These are phyloP conservation scores for Sebastes iracundus DNA, from an alignment of 2,797 vertebrate genomes.

Conservation along the genomic window DNA sequence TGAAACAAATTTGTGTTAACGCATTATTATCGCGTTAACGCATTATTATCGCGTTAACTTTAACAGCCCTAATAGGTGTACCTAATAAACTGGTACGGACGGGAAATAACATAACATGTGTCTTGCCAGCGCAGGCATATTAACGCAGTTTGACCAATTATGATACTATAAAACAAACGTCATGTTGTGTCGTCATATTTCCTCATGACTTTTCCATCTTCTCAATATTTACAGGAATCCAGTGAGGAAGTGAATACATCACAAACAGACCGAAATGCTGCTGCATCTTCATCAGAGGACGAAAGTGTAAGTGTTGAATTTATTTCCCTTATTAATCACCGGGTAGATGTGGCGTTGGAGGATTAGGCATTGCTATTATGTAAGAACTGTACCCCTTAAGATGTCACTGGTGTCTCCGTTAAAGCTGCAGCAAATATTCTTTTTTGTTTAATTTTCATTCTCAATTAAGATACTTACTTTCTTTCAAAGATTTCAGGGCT, in stretches of 20 bases:
- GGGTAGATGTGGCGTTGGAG: background rate
- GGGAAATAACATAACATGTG: background rate
- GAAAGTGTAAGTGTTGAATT: constrained; percentile 13
- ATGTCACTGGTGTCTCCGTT: background rate
- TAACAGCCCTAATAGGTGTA: background rate
- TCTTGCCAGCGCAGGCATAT: background rate
- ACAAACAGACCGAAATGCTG: background rate
- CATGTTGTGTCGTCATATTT: background rate
- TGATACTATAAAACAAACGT: fast-evolving
- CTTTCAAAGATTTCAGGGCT: background rate
- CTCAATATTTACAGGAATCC: constrained; percentile 10
- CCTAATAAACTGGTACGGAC: background rate
- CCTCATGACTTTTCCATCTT: background rate
- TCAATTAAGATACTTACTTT: background rate
- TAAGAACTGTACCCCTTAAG: background rate
- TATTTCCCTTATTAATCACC: background rate
- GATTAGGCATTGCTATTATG: background rate
- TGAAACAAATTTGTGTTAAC: no score
- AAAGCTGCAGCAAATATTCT: background rate
- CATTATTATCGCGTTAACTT: no score
- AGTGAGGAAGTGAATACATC: background rate
- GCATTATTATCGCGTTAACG: no score
- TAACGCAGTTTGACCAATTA: background rate
- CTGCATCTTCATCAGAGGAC: background rate
- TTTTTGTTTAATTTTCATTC: background rate